A percentile compares a stretch with the other conserved stretches of the same genome.
Conservation (phyloP, 2,888 invertebrate genomes). For the Drosophila diplacantha region DNA sequence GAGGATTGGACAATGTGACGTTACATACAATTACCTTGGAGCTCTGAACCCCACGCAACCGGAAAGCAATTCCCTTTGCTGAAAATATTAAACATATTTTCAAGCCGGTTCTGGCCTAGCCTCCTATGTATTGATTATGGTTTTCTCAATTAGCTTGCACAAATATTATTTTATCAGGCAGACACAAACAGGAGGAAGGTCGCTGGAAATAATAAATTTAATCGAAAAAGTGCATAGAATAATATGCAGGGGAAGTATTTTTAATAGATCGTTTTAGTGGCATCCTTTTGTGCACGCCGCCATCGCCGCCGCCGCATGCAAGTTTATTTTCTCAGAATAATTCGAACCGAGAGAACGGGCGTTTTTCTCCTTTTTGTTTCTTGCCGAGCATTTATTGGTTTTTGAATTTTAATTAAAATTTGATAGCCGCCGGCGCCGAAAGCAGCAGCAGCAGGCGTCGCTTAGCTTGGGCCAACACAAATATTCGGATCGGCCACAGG, state of each 20-base stretch:
- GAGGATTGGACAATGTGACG: constrained; percentile 24
- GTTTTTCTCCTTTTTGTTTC: constrained; percentile 14
- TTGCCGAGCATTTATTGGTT: constrained; percentile 42
- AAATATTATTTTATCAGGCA: constrained; percentile 38
- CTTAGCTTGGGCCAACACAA: constrained; percentile 27
- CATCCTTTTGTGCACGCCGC: constrained; percentile 33
- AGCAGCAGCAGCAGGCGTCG: constrained; percentile 17
- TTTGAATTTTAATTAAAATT: constrained; percentile 57
- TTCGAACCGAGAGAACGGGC: constrained; percentile 8
- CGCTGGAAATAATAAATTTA: constrained; percentile 27
- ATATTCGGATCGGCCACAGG: constrained; percentile 16
- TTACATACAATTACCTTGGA: constrained; percentile 25
- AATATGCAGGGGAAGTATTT: constrained; percentile 40
- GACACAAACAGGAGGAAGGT: constrained; percentile 9
- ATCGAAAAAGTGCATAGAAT: constrained; percentile 46
- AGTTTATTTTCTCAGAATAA: constrained; percentile 42
- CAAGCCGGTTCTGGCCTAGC: not conserved
- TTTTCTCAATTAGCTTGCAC: constrained; percentile 39
- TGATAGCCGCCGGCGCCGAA: constrained; percentile 36
- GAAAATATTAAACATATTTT: constrained; percentile 1
- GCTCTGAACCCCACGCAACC: not conserved
- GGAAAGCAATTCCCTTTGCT: not conserved
- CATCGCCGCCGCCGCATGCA: constrained; percentile 17
- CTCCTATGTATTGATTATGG: constrained; percentile 25
- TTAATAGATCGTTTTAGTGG: constrained; percentile 37